These are phyloP conservation scores for Salvelinus namaycush DNA, from an alignment of 2,113 vertebrate species.

Conservation along the genomic window DNA sequence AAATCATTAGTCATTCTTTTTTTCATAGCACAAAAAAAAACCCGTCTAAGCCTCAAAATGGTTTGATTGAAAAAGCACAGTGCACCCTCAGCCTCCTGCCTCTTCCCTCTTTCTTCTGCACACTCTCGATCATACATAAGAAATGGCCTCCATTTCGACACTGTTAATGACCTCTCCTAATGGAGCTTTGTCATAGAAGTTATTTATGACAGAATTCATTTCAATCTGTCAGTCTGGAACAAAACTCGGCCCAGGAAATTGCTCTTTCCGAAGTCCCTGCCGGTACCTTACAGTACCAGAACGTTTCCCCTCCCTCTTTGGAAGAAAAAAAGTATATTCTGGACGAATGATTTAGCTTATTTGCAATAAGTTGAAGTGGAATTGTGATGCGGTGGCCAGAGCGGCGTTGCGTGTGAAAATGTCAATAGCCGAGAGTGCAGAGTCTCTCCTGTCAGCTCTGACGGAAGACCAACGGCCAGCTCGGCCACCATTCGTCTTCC, in stretches of 20 bases:
- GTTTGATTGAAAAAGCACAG: slow-evolving; percentile 66
- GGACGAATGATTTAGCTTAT: slow-evolving; percentile 57
- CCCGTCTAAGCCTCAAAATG: slow-evolving; percentile 58
- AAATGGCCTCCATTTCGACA: slow-evolving; percentile 72
- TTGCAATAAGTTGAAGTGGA: slow-evolving; percentile 52
- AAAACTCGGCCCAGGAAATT: slow-evolving; percentile 46
- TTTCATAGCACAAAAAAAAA: slow-evolving; percentile 47
- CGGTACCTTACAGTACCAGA: slow-evolving; percentile 5
- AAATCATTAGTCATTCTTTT: slow-evolving; percentile 66
- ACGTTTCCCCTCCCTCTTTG: slow-evolving; percentile 21
- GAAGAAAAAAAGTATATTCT: not conserved
- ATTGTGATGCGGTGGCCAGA: slow-evolving; percentile 58
- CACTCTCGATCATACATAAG: slow-evolving; percentile 58
- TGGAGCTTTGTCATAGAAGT: slow-evolving; percentile 68
- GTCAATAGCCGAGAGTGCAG: slow-evolving; percentile 65
- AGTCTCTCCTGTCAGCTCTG: slow-evolving; percentile 64
- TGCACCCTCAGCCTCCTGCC: slow-evolving; percentile 53
- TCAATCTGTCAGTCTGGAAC: slow-evolving; percentile 64
- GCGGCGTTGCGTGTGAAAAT: slow-evolving; percentile 63
- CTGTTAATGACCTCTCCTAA: slow-evolving; percentile 66
- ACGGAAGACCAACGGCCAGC: slow-evolving; percentile 58
- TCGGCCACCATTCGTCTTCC: slow-evolving; percentile 68
- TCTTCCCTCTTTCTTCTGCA: slow-evolving; percentile 27
- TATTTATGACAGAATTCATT: slow-evolving; percentile 74
- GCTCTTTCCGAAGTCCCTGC: slow-evolving; percentile 31